Percentiles rank a stretch among this genome's conserved stretches.
phyloP scores from a whole-genome alignment of 1,140 invertebrate species.

The Leguminivora glycinivorella region DNA sequence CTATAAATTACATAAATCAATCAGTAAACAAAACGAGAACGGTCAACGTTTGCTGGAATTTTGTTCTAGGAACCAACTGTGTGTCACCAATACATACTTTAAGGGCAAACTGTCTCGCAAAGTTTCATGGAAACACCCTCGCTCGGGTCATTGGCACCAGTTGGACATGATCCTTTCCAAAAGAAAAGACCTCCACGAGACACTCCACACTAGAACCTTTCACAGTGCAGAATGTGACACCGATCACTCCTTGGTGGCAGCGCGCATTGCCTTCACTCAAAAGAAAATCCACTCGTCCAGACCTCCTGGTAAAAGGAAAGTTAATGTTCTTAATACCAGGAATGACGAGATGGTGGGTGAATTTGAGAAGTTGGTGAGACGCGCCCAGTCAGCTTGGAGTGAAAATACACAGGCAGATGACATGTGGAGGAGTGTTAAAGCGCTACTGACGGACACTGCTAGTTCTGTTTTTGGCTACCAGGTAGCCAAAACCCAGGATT shows the following conservation, averaged over 20 bases:
- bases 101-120: no score
- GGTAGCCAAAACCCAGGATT: slow-evolving; percentile 13
- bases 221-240: slow-evolving; percentile 28
- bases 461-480: background rate
- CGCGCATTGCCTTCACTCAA: background rate
- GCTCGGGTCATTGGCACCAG: no score
- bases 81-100: no score
- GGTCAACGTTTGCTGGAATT: slow-evolving; percentile 33
- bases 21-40: slow-evolving; percentile 34
- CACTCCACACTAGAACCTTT: no score
- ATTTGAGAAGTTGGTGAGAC: background rate
- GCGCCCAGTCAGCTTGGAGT: background rate
- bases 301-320: slow-evolving; percentile 9
- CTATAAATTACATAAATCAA: no score
- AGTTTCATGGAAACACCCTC: no score
- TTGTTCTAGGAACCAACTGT: background rate
- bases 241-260: slow-evolving; percentile 18
- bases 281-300: slow-evolving; percentile 26
- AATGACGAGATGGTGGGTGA: slow-evolving; percentile 4
- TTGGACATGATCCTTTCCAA: no score
- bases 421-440: no score
- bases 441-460: background rate
- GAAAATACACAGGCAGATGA: background rate
- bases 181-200: no score
- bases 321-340: slow-evolving; percentile 1